Percentiles rank a stretch among this genome's conserved stretches.
Evolutionary conservation across 2,113 vertebrate species (phyloP).

Genomic region (Anolis sagrei): DNA sequence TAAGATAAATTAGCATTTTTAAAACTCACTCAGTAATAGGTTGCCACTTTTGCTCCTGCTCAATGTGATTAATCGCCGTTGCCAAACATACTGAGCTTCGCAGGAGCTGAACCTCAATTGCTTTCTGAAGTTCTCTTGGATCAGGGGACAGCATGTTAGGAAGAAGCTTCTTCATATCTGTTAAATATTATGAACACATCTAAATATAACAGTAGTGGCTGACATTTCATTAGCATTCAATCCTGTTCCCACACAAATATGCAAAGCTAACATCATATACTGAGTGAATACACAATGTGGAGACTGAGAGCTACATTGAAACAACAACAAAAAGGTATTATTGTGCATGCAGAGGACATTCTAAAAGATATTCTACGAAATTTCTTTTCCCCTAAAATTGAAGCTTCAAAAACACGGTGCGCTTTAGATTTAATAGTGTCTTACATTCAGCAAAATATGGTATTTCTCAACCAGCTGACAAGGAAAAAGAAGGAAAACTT

Average conservation of each 20-base stretch:
- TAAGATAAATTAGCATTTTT: no score
- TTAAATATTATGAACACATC: slow-evolving; percentile 43
- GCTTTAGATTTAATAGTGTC: no score
- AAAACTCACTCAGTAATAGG: slow-evolving; percentile 88
- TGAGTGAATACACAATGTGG: no score
- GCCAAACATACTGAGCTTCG: slow-evolving; percentile 90
- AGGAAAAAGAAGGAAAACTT: no score
- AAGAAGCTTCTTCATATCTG: slow-evolving; percentile 96
- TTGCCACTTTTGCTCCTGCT: slow-evolving; percentile 86
- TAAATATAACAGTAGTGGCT: slow-evolving; percentile 15
- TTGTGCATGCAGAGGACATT: no score
- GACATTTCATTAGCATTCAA: neutral
- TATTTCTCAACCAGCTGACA: no score
- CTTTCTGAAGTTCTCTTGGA: slow-evolving; percentile 95
- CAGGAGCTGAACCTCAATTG: slow-evolving; percentile 95
- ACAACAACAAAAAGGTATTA: no score
- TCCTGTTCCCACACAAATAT: neutral
- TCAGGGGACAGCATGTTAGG: slow-evolving; percentile 94
- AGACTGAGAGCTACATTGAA: no score
- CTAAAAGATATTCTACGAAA: no score
- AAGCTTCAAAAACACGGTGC: no score
- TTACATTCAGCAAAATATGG: no score
- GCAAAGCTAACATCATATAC: neutral
- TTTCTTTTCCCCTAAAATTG: no score
- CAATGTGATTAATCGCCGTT: slow-evolving; percentile 79